Conservation (phyloP, 2,888 invertebrate species). For the Stenodera caucasica region DNA sequence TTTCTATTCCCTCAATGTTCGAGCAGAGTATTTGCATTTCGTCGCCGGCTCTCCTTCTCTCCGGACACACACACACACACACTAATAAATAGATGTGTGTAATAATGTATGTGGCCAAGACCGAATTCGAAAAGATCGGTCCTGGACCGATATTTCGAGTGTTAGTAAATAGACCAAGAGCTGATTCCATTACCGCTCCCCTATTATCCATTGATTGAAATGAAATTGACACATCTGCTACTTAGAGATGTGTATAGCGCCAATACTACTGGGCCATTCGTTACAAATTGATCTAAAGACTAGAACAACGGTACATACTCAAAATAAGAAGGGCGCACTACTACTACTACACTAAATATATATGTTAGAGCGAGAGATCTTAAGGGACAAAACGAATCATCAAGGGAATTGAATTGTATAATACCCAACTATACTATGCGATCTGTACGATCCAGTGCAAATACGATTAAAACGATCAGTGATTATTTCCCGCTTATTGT, state of each 20-base stretch:
- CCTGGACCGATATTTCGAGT: slow-evolving; percentile 39
- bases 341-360: too few relatives aligned
- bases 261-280: slow-evolving; percentile 14
- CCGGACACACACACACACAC: not conserved
- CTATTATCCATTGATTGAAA: slow-evolving; percentile 58
- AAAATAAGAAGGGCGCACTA: not conserved
- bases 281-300: slow-evolving; percentile 16
- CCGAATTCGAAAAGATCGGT: slow-evolving; percentile 15
- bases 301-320: slow-evolving; percentile 12
- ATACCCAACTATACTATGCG: slow-evolving; percentile 26
- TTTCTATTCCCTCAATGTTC: not conserved
- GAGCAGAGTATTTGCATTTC: not conserved
- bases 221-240: slow-evolving; percentile 59
- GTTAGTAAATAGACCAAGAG: slow-evolving; percentile 58
- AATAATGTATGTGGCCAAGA: not conserved
- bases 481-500: slow-evolving; percentile 19
- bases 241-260: slow-evolving; percentile 47
- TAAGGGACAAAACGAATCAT: not conserved
- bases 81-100: not conserved
- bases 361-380: not conserved
- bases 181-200: slow-evolving; percentile 56
- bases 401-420: slow-evolving; percentile 7
- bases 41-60: not conserved
- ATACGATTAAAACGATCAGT: slow-evolving; percentile 41
- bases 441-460: slow-evolving; percentile 37